A percentile compares a stretch with the other conserved stretches of the same genome.
Evolutionary conservation across 2,797 vertebrate species (phyloP).

Genomic region (Gymnothorax reevesii): DNA sequence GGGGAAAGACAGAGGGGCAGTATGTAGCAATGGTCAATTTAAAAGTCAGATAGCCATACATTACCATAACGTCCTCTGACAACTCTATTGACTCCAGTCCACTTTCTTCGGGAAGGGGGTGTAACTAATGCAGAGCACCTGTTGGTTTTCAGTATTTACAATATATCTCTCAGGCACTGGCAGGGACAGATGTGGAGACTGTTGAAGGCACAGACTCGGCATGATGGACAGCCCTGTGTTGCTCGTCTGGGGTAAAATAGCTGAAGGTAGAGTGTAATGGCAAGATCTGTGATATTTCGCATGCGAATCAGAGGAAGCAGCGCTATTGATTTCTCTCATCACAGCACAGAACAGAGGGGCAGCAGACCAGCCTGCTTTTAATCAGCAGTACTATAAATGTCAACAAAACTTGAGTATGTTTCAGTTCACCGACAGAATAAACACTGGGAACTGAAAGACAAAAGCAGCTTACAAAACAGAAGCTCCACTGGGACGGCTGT

Average conservation of each 20-base stretch:
- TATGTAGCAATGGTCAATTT: conserved; percentile 59
- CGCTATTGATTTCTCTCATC: conserved; percentile 53
- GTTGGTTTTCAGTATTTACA: conserved; percentile 64
- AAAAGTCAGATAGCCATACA: conserved; percentile 53
- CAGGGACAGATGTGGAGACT: conserved; percentile 72
- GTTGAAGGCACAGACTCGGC: conserved; percentile 51
- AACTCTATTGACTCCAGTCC: conserved; percentile 57
- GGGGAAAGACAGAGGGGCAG: conserved; percentile 37
- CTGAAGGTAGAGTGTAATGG: conserved; percentile 50
- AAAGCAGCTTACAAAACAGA: no score
- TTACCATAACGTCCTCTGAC: conserved; percentile 63
- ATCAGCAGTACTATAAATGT: conserved; percentile 42
- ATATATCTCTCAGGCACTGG: conserved; percentile 68
- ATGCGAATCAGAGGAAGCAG: conserved; percentile 50
- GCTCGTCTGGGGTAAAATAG: conserved; percentile 50
- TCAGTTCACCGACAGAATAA: background rate
- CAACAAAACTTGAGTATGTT: background rate
- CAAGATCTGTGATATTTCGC: conserved; percentile 56
- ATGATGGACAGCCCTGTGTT: conserved; percentile 37
- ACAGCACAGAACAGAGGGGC: conserved; percentile 39
- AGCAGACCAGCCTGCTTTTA: conserved; percentile 56
- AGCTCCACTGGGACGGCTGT: no score
- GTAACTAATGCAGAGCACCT: conserved; percentile 72
- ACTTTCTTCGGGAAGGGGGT: conserved; percentile 49
- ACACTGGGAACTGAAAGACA: no score